Conservation (phyloP, 2,797 vertebrate genomes). For the Australoheros facetus region DNA sequence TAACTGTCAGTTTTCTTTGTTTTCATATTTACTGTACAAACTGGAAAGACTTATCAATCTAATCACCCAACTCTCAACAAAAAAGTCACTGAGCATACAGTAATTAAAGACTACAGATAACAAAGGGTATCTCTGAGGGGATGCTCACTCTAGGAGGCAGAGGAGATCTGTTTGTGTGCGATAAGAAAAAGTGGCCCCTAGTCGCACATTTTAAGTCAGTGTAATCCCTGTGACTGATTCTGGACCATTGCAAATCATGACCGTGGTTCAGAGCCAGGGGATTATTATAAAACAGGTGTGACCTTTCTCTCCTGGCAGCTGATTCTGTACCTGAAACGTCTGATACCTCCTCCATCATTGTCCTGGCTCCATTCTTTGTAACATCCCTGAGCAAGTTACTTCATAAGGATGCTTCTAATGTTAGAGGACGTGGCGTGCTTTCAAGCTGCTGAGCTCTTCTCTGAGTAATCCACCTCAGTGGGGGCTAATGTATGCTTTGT, state of each 20-base stretch:
- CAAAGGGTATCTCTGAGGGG: slow-evolving; percentile 32
- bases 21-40: neutral
- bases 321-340: slow-evolving; percentile 51
- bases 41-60: neutral
- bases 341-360: slow-evolving; percentile 16
- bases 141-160: slow-evolving; percentile 21
- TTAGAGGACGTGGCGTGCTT: slow-evolving; percentile 18
- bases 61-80: neutral
- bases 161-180: slow-evolving; percentile 54
- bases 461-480: slow-evolving; percentile 44
- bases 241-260: slow-evolving; percentile 47
- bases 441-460: slow-evolving; percentile 43
- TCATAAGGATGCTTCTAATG: slow-evolving; percentile 28
- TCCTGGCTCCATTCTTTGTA: slow-evolving; percentile 18
- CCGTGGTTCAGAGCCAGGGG: slow-evolving; percentile 42
- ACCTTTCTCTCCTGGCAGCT: slow-evolving; percentile 51
- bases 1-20: neutral
- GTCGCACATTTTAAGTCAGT: slow-evolving; percentile 56
- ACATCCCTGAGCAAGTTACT: slow-evolving; percentile 32
- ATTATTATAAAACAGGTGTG: slow-evolving; percentile 63
- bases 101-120: slow-evolving; percentile 15
- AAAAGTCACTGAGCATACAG: neutral
- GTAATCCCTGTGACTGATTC: slow-evolving; percentile 75
- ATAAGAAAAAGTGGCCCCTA: slow-evolving; percentile 66
- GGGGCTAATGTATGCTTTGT: slow-evolving; percentile 27